These are phyloP conservation scores for Macrostomum cliftonense DNA, from an alignment of 2,888 invertebrate species.

Conservation along the genomic window DNA sequence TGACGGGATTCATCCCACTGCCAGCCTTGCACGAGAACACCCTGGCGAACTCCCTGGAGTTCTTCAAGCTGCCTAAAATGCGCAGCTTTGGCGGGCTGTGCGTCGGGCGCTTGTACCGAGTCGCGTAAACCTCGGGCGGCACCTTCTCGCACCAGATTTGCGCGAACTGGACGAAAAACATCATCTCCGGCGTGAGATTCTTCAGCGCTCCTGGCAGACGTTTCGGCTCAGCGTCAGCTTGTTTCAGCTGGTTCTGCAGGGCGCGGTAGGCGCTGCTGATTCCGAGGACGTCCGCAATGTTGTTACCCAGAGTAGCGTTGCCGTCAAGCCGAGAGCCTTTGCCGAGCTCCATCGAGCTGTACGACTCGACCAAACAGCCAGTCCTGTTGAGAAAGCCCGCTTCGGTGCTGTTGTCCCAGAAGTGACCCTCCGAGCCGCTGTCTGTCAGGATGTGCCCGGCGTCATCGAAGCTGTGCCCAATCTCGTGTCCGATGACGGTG, in stretches of 20 bases:
- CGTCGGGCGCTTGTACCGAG: too few species aligned
- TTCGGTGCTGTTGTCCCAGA: conserved; percentile 44
- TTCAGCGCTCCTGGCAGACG: too few species aligned
- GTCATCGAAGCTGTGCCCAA: conserved; percentile 32
- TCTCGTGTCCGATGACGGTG: conserved; percentile 28
- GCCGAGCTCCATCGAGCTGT: too few species aligned
- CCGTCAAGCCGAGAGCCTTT: conserved; percentile 25
- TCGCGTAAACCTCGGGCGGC: too few species aligned
- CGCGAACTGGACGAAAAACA: conserved; percentile 39
- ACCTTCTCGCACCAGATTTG: conserved; percentile 11
- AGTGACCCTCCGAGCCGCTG: conserved; percentile 79
- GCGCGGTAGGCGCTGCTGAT: conserved; percentile 24
- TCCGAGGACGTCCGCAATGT: conserved; percentile 37
- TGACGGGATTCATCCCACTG: conserved; percentile 23
- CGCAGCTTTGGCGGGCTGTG: too few species aligned
- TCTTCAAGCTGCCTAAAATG: conserved; percentile 22
- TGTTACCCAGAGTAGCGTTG: conserved; percentile 32
- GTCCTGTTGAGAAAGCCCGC: too few species aligned
- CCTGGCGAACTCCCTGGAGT: conserved; percentile 23
- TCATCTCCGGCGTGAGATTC: conserved; percentile 21
- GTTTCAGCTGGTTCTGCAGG: too few species aligned
- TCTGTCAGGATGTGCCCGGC: conserved; percentile 43
- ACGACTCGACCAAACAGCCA: too few species aligned
- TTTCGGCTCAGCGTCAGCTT: too few species aligned
- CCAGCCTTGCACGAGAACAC: conserved; percentile 25